Evolutionary conservation across 1,140 invertebrate species (phyloP), one percentile per base, ranked within the genome.

Genomic region (Drosophila tani): DNA sequence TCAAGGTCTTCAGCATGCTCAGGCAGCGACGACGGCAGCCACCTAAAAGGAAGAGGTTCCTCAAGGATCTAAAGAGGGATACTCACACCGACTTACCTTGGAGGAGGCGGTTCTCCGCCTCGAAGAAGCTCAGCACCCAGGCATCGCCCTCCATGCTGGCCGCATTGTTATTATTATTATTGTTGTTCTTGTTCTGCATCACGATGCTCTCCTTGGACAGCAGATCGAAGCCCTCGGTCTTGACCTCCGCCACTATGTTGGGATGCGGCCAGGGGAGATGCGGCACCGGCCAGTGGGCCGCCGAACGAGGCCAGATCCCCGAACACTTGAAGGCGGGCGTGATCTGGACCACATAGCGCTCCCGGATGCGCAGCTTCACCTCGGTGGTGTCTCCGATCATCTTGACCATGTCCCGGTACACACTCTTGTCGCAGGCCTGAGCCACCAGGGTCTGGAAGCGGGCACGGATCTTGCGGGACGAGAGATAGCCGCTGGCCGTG

Each of bases 261-360:
- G 97, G 97, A 93, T 97, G 96, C 1, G 97, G 97, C 98, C 98
- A 98, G 5, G 97, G 95, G 59, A 97, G 96, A 65, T 97, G 96
- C 0, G 97, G 95, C 17, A 97, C 94, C 1, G 98, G 98, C 98
- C 98, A 99, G 77, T 98, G 97, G 0, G 97, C 96, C 0, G 98
- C 98, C 0, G 97, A 98, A 27, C 98, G 93, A 0, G 98, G 98
- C 98, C 98, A 99, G 43, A 99, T 96, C 27, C 97, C 97, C 6
- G 96, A 96, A 90, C 98, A 99, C 80, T 98, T 97, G 93, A 99
- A 99, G 0, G 98, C 97, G 19, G 98, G 98, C 1, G 98, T 99
- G 14, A 98, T 97, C 93, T 97, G 97, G 1, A 98, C 97, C 17
- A 98, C 95, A 92, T 95, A 99, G n/a, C 97, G 93, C 79, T 99